Conservation (phyloP, 2,113 vertebrate genomes). For the Macrotis lagotis region DNA sequence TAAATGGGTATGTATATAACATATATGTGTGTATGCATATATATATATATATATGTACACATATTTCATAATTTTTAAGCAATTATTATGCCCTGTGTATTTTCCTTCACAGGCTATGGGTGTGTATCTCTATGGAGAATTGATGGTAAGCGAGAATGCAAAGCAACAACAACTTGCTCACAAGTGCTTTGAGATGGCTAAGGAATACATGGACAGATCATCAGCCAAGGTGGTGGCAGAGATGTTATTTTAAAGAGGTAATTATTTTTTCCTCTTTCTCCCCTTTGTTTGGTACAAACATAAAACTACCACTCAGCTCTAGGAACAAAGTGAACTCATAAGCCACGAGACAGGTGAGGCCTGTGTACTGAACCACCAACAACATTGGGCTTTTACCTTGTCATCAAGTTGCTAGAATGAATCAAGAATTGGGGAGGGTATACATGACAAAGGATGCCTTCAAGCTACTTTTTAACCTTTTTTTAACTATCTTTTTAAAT, state of each 20-base stretch:
- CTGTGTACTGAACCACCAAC: not conserved
- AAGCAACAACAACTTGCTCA: conserved; percentile 91
- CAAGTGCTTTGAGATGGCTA: conserved; percentile 88
- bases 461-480: not conserved
- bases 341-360: not conserved
- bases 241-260: conserved; percentile 93
- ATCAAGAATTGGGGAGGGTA: accelerated
- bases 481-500: not conserved
- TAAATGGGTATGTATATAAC: not conserved
- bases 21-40: not conserved
- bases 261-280: conserved; percentile 53
- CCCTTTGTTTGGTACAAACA: not conserved
- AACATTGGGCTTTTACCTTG: not conserved
- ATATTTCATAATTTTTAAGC: not conserved
- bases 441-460: not conserved
- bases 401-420: accelerated
- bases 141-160: conserved; percentile 94
- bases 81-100: conserved; percentile 24
- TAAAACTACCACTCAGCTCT: not conserved
- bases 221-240: conserved; percentile 91
- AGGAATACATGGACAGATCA: conserved; percentile 90
- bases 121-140: conserved; percentile 96
- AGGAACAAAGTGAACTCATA: not conserved
- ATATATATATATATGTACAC: too few relatives aligned
- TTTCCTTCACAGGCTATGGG: conserved; percentile 92